Base-by-base conservation (phyloP, 2,113 vertebrate species). In the Arvicanthis niloticus region DNA sequence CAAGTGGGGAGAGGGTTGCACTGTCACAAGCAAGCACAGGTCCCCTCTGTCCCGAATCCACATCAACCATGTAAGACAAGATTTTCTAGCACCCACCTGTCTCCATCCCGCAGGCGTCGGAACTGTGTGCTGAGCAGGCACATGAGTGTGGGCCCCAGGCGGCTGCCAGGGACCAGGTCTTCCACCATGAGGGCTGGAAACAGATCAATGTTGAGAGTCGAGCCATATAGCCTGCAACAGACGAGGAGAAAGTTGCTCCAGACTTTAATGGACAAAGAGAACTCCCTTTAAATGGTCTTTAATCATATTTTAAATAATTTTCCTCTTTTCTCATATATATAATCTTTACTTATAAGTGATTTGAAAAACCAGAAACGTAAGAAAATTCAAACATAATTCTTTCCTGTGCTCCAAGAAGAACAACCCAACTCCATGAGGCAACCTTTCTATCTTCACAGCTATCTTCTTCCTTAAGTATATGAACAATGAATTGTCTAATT, bases 171-270 rank as follows among this genome's bases (percentile, higher is more conserved):
- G 82, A 99, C 98, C 94, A 99, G 97, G 92, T 99, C 99, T 97
- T 99, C 99, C 77, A 99, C 99, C 99, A 99, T 99, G 91, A 99
- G 98, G n/a, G 99, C 99, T 1, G 99, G 99, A 98, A 99, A 99
- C 8, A 99, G 95, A 97, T 99, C 99, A 21, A 99, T 97, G 97
- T 99, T 99, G 96, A 99, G 98, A 0, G 99, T 99, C 0, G 99
- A 99, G 37, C 99, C 99, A 56, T 99, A 99, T 11, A 99, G 98
- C 97, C 99, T 99, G 92, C 0, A 68, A 89, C 1, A 5, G 7
- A 8, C 89, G 91, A 97, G 51, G 0, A 17, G 1, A 3, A 11
- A 19, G 21, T 34, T 15, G 13, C 75, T 7, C n/a, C 48, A 24
- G 15, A 15, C 5, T 9, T 31, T 0, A 7, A 21, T 12, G 21